phyloP scores from a whole-genome alignment of 2,797 vertebrate species.

The Carapus acus region DNA sequence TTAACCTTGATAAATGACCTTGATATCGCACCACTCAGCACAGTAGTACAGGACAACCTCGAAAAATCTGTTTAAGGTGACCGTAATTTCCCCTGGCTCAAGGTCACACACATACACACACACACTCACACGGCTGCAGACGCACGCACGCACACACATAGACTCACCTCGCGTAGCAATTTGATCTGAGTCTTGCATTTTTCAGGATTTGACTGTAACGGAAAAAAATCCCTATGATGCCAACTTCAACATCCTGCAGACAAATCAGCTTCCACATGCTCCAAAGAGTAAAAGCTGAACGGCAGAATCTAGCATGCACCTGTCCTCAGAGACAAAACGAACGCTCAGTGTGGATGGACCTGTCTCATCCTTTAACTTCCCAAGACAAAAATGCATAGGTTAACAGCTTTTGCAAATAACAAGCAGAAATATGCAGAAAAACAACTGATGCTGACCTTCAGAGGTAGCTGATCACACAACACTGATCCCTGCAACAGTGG shows the following conservation, averaged over 20 bases:
- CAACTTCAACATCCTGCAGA: no score
- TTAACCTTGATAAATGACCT: slow-evolving; percentile 66
- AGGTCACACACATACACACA: slow-evolving; percentile 32
- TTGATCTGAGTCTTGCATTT: no score
- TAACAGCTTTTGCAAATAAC: not conserved
- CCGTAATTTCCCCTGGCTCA: no score
- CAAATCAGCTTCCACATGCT: slow-evolving; percentile 15
- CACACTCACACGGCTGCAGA: no score
- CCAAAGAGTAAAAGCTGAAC: slow-evolving; percentile 42
- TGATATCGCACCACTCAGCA: slow-evolving; percentile 48
- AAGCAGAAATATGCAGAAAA: slow-evolving; percentile 7
- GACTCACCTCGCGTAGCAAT: no score
- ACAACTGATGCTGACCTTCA: not conserved
- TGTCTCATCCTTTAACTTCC: slow-evolving; percentile 34
- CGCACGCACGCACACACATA: no score
- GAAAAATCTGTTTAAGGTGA: slow-evolving; percentile 43
- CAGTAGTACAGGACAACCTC: slow-evolving; percentile 46
- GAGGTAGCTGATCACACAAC: slow-evolving; percentile 5
- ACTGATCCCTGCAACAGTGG: slow-evolving; percentile 3
- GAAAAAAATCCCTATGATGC: no score
- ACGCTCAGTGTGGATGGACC: no score
- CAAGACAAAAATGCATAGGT: slow-evolving; percentile 10
- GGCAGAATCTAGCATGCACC: slow-evolving; percentile 42
- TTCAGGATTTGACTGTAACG: no score
- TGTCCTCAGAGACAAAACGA: slow-evolving; percentile 44